Conservation (phyloP, 37 sponge, comb jelly and placozoan genomes). For the Bolinopsis microptera region DNA sequence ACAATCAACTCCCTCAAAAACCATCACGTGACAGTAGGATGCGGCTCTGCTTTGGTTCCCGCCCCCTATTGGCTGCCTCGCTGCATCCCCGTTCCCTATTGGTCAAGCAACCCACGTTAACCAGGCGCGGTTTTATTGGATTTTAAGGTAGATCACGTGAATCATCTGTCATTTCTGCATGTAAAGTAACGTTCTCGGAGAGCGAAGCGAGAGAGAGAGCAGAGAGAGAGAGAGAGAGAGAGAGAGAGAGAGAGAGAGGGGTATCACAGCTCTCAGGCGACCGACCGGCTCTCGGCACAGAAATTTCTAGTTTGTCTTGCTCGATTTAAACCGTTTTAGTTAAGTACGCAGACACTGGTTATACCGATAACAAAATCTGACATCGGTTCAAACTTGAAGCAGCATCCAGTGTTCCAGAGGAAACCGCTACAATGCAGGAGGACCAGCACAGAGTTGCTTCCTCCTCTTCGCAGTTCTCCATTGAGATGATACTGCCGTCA, state of each 20-base stretch:
- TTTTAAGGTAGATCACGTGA: constrained; percentile 32
- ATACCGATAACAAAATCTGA: too few relatives aligned
- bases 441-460: not conserved
- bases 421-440: too few relatives aligned
- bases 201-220: not conserved
- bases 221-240: too few relatives aligned
- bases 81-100: not conserved
- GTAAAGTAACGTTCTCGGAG: not conserved
- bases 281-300: not conserved
- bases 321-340: not conserved
- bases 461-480: not conserved
- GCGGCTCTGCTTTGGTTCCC: not conserved
- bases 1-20: not conserved
- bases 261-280: not conserved
- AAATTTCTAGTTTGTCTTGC: not conserved
- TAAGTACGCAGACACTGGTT: too few relatives aligned
- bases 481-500: not conserved
- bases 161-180: constrained; percentile 4
- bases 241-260: too few relatives aligned
- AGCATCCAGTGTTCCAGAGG: too few relatives aligned
- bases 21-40: not conserved
- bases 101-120: not conserved
- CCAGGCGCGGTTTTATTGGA: not conserved
- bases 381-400: too few relatives aligned
- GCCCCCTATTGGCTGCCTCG: not conserved